Evolutionary conservation across 2,113 vertebrate genomes (phyloP).

Genomic region (Amazona guildingii): DNA sequence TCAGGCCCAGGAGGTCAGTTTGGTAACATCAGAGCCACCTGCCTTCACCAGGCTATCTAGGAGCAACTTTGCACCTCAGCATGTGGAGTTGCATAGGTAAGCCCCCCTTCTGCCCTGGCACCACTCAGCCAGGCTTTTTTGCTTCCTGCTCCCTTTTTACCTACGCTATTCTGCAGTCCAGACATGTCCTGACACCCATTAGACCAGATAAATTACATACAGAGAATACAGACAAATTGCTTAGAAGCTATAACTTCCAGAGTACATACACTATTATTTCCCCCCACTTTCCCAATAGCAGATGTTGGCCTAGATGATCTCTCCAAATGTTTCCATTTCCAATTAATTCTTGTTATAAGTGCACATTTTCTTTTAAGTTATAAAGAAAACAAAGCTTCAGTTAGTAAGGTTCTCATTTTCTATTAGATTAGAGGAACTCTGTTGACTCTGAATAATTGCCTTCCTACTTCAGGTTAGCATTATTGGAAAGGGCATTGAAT

Average conservation of each 20-base stretch:
- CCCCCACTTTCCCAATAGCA: accelerated
- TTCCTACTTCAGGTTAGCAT: background rate
- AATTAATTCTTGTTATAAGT: background rate
- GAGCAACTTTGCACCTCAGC: background rate
- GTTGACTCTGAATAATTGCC: background rate
- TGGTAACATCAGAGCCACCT: background rate
- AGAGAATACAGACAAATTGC: background rate
- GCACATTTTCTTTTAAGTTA: background rate
- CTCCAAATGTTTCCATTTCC: background rate
- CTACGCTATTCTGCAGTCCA: background rate
- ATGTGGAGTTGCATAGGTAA: accelerated
- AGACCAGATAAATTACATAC: background rate
- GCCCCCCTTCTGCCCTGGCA: background rate
- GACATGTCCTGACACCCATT: background rate
- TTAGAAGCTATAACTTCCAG: background rate
- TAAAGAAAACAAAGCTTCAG: background rate
- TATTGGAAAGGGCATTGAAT: background rate
- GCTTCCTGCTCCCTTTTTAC: background rate
- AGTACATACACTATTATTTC: background rate
- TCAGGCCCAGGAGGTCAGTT: background rate
- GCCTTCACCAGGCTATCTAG: background rate
- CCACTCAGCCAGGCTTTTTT: background rate
- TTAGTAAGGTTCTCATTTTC: background rate
- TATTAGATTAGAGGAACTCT: background rate
- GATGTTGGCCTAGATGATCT: background rate